Evolutionary conservation across 2,113 vertebrate genomes (phyloP), one percentile per base, ranked within the genome.

Genomic region (Rhabdomys dilectus): DNA sequence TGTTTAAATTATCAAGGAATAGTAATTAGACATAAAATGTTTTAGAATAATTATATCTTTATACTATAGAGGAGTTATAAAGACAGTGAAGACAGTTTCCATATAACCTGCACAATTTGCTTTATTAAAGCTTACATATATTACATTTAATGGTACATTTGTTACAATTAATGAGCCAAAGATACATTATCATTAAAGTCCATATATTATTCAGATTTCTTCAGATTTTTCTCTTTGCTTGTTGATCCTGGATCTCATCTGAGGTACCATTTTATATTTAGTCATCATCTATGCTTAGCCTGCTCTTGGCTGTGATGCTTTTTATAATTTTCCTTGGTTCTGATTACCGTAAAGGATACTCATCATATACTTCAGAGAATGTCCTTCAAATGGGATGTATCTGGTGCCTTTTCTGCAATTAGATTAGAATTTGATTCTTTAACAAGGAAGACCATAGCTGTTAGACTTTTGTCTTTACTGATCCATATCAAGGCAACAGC

Each of bases 101-200:
- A 51, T 60, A 91, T 53, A 73, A 86, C 3, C 31, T 92, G 3
- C 3, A 82, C 62, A 42, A 16, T 85, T 94, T 76, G 21, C 53
- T 82, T 45, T 73, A 75, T 85, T 91, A 88, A 19, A 85, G 68
- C 24, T 88, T 87, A 48, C 22, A 51, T 62, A 89, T 39, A 24
- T 90, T 85, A 51, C 31, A 89, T 66, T 88, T 93, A 95, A 85
- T 78, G 64, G 36, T 60, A 48, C 4, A 73, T 88, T 96, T 78
- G 34, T 84, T 87, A 48, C 0, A 94, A 64, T 91, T 91, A 2
- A 16, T 91, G 26, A 91, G 60, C 19, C 53, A 64, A 86, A 62
- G 80, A 3, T 91, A 36, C 26, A 29, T 81, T 94, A 86, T 68
- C 56, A 94, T 51, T 64, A 64, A 95, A 56, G 2, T 64, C 7